These are phyloP conservation scores for Xiphorhynchus erythropygius DNA, from an alignment of 2,797 vertebrate species.

Conservation along the genomic window DNA sequence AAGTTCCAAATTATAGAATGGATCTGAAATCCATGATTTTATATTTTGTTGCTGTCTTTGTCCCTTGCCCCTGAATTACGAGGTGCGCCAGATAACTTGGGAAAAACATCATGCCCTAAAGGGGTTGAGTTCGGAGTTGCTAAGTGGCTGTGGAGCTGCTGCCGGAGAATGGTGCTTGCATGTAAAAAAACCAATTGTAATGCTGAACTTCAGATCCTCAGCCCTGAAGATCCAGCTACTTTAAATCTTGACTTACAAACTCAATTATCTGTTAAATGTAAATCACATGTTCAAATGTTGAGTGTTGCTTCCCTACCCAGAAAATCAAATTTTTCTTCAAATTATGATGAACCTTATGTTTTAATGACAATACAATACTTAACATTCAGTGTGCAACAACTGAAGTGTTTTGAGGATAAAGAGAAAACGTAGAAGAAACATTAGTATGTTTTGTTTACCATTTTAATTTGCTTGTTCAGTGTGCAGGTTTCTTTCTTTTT, in stretches of 20 bases:
- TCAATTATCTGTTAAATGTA: constrained; percentile 21
- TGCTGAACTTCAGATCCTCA: not conserved
- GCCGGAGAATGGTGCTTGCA: not conserved
- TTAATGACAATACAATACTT: not conserved
- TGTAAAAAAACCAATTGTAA: not conserved
- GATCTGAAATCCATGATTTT: not conserved
- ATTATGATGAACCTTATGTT: not conserved
- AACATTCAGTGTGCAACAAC: not conserved
- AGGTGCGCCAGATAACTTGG: not conserved
- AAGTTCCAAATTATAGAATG: not conserved
- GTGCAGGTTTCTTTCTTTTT: not conserved
- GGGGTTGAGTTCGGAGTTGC: not conserved
- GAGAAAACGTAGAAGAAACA: not conserved
- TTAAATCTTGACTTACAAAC: constrained; percentile 1
- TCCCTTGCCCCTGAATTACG: not conserved
- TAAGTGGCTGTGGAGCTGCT: not conserved
- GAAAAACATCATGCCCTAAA: not conserved
- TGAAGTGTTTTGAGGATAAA: not conserved
- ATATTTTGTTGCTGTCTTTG: not conserved
- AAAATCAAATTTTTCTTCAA: not conserved
- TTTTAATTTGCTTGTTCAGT: not conserved
- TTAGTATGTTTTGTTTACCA: not conserved
- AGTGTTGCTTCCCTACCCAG: not conserved
- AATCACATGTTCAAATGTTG: not conserved
- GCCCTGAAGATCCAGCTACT: not conserved